These are phyloP conservation scores for Heliconius himera DNA, from an alignment of 1,140 invertebrate genomes.

Conservation along the genomic window DNA sequence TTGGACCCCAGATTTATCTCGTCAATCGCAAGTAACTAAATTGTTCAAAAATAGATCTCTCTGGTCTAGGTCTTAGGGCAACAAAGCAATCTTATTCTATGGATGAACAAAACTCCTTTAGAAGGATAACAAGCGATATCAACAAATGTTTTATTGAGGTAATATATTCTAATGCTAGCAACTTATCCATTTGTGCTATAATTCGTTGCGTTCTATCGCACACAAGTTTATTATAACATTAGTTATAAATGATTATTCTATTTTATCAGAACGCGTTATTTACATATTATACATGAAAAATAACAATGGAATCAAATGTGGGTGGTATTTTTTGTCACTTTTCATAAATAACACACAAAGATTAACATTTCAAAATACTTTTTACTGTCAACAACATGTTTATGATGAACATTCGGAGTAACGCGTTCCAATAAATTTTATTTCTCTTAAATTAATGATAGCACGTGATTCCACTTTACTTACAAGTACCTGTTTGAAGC, in stretches of 20 bases:
- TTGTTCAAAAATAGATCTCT: constrained; percentile 71
- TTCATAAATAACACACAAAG: not conserved
- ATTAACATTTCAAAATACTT: constrained; percentile 8
- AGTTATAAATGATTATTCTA: constrained; percentile 26
- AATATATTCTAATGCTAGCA: constrained; percentile 65
- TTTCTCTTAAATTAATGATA: constrained; percentile 49
- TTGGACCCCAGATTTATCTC: constrained; percentile 74
- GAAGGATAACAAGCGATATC: constrained; percentile 76
- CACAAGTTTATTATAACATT: constrained; percentile 25
- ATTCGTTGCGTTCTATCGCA: constrained; percentile 35
- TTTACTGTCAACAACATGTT: not conserved
- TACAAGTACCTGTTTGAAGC: constrained; percentile 53
- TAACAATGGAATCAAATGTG: not conserved
- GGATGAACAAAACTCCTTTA: constrained; percentile 72
- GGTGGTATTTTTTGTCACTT: not conserved
- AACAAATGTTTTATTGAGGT: constrained; percentile 75
- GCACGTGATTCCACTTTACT: constrained; percentile 53
- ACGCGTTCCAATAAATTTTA: constrained; percentile 29
- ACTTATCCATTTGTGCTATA: constrained; percentile 45
- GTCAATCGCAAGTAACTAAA: constrained; percentile 73
- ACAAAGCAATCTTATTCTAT: constrained; percentile 70
- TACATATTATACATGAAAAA: not conserved
- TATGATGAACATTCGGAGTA: not conserved
- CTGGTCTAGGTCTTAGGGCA: constrained; percentile 66
- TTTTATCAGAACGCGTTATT: constrained; percentile 29